Evolutionary conservation across 2,888 invertebrate genomes (phyloP).

Genomic region (Mythimna loreyi): DNA sequence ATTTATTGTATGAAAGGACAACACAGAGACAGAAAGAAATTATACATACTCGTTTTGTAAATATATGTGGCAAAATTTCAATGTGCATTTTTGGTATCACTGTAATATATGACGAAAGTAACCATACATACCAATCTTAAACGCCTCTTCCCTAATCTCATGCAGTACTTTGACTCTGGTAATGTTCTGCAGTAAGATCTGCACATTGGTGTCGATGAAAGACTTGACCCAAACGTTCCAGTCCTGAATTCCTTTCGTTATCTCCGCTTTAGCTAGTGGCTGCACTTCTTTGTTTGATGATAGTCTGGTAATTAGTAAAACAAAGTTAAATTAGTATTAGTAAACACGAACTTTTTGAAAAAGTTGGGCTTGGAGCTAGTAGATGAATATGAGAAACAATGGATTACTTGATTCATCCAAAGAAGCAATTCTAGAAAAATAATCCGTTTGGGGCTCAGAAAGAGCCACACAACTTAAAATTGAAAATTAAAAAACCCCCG

Average conservation of each 20-base stretch:
- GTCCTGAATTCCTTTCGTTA: slow-evolving; percentile 86
- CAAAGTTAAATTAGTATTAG: not conserved
- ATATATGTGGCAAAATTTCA: too few species aligned
- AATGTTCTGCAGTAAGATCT: slow-evolving; percentile 92
- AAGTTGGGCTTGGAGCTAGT: not conserved
- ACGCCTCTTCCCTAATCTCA: slow-evolving; percentile 93
- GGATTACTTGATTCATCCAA: not conserved
- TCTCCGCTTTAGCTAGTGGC: slow-evolving; percentile 78
- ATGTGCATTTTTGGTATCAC: too few species aligned
- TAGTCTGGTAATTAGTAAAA: slow-evolving; percentile 72
- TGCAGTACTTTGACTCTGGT: slow-evolving; percentile 93
- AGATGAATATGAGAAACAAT: not conserved
- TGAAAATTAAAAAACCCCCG: too few species aligned
- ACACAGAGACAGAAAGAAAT: too few species aligned
- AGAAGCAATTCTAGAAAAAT: not conserved
- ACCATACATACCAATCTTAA: slow-evolving; percentile 88
- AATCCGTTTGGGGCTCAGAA: not conserved
- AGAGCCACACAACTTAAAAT: too few species aligned
- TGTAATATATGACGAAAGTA: not conserved
- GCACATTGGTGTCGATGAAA: slow-evolving; percentile 90
- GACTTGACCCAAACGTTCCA: slow-evolving; percentile 93
- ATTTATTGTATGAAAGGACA: too few species aligned
- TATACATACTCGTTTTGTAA: too few species aligned
- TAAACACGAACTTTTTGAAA: too few species aligned
- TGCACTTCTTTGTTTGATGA: slow-evolving; percentile 79